phyloP scores from a whole-genome alignment of 2,113 vertebrate species.

The Seriola aureovittata region DNA sequence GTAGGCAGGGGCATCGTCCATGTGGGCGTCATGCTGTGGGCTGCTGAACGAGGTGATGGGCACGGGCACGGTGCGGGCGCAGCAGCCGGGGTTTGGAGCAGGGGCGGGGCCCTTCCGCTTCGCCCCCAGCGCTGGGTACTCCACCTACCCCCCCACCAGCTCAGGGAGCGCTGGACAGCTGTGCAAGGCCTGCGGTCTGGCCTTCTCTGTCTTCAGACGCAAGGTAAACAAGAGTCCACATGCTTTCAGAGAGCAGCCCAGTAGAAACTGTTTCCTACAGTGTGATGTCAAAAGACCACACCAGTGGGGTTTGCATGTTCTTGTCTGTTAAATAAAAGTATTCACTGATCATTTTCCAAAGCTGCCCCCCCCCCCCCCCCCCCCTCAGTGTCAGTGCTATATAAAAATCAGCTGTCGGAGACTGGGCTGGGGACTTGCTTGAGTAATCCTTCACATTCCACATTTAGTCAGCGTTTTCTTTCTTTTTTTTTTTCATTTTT shows the following conservation, averaged over 20 bases:
- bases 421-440: not conserved
- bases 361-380: not conserved
- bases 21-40: slow-evolving; percentile 99
- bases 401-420: slow-evolving; percentile 3
- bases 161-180: slow-evolving; percentile 87
- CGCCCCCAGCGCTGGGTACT: slow-evolving; percentile 90
- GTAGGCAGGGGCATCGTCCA: slow-evolving; percentile 96
- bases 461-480: slow-evolving; percentile 20
- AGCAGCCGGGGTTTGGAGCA: slow-evolving; percentile 92
- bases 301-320: not conserved
- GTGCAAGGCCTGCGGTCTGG: slow-evolving; percentile 95
- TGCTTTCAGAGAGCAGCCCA: not conserved
- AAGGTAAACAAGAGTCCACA: slow-evolving; percentile 84
- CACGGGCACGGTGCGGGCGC: slow-evolving; percentile 93
- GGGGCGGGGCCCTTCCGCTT: slow-evolving; percentile 94
- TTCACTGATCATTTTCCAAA: not conserved
- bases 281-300: not conserved
- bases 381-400: not conserved
- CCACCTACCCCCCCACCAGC: slow-evolving; percentile 90
- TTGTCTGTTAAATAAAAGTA: not conserved
- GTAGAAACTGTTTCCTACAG: not conserved
- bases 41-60: slow-evolving; percentile 99
- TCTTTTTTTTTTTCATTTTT: slow-evolving; percentile 5
- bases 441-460: slow-evolving; percentile 43
- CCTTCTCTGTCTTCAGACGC: slow-evolving; percentile 96